Evolutionary conservation across 1,140 invertebrate species (phyloP).

Genomic region (Trichoplusia ni): DNA sequence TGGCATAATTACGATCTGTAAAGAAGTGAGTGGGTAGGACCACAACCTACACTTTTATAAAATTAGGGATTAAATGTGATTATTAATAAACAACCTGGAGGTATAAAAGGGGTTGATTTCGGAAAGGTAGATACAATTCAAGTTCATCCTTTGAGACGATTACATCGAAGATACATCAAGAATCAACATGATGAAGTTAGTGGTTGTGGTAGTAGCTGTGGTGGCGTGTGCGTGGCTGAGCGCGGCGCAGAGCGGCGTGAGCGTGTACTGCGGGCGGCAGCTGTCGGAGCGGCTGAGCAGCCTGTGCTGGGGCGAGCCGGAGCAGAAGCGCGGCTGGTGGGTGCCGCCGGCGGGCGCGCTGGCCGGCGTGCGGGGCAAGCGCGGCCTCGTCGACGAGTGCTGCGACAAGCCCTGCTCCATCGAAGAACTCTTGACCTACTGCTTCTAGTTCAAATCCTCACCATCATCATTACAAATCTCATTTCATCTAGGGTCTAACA

Average conservation of each 20-base stretch:
- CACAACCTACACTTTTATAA: no score
- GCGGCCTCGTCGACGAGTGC: slow-evolving; percentile 18
- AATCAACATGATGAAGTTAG: background rate
- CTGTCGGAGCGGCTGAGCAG: background rate
- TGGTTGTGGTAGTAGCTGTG: background rate
- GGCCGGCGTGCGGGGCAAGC: slow-evolving; percentile 7
- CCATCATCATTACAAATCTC: background rate
- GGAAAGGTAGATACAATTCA: background rate
- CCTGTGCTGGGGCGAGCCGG: background rate
- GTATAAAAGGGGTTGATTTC: background rate
- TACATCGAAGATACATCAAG: background rate
- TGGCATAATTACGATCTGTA: no score
- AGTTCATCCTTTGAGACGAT: background rate
- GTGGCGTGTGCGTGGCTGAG: background rate
- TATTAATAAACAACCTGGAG: background rate
- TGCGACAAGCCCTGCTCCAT: slow-evolving; percentile 17
- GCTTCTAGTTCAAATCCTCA: background rate
- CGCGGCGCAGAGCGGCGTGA: background rate
- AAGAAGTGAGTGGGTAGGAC: no score
- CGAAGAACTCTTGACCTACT: slow-evolving; percentile 6
- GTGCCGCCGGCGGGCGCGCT: background rate
- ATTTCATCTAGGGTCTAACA: background rate
- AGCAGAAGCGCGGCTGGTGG: background rate
- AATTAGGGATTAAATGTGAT: background rate
- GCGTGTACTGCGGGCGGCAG: background rate